Percentiles rank a stretch among this genome's conserved stretches.
These are phyloP conservation scores for Chydorus sphaericus DNA, from an alignment of 2,888 invertebrate genomes.

Conservation along the genomic window DNA sequence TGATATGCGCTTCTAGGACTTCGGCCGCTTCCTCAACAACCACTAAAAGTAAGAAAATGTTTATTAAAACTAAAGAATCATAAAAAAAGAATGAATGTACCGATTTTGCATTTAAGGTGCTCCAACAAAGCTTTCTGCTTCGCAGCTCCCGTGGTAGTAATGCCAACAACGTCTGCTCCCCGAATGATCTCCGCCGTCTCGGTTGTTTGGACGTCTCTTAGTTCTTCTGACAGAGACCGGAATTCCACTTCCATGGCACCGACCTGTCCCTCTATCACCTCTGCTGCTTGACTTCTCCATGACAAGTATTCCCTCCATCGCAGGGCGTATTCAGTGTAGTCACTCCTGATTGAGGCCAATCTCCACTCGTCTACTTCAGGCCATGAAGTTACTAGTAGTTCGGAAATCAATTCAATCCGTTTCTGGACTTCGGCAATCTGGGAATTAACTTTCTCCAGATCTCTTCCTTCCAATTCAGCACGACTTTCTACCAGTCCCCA, in stretches of 20 bases:
- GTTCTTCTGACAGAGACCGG: conserved; percentile 27
- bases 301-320: conserved; percentile 17
- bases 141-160: conserved; percentile 65
- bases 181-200: conserved; percentile 27
- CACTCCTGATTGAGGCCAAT: too few relatives aligned
- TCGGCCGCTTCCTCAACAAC: conserved; percentile 82
- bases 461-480: neutral
- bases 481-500: too few relatives aligned
- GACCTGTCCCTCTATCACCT: conserved; percentile 20
- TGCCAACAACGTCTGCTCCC: conserved; percentile 42
- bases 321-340: too few relatives aligned
- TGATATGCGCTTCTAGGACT: conserved; percentile 68
- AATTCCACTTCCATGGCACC: conserved; percentile 27
- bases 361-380: too few relatives aligned
- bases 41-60: conserved; percentile 36
- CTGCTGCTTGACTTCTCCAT: conserved; percentile 17
- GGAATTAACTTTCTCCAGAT: neutral
- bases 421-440: neutral
- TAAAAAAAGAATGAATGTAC: conserved; percentile 27
- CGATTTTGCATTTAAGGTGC: conserved; percentile 44
- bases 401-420: neutral
- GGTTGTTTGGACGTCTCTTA: conserved; percentile 41
- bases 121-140: conserved; percentile 45
- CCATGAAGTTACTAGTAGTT: too few relatives aligned
- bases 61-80: neutral